Conservation (phyloP, 23 tunicate species). For the Trididemnum nubilum region DNA sequence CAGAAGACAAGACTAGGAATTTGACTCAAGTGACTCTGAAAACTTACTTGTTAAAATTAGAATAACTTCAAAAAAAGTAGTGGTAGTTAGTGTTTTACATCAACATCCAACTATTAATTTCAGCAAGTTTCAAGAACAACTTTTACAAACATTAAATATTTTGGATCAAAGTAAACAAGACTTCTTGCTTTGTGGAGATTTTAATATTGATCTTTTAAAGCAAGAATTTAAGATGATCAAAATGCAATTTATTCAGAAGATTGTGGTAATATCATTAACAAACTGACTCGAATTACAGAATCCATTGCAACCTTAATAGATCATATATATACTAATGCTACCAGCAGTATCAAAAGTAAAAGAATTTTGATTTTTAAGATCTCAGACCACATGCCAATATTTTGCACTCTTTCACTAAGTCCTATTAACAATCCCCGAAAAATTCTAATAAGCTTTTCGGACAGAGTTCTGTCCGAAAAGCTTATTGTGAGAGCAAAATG, state of each 20-base stretch:
- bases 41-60: not conserved
- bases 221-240: not conserved
- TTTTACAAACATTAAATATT: not conserved
- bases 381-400: not conserved
- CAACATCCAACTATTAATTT: not conserved
- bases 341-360: not conserved
- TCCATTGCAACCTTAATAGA: not conserved
- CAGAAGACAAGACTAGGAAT: not conserved
- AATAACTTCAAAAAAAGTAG: not conserved
- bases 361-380: not conserved
- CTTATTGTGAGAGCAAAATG: too few species aligned
- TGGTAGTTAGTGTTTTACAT: not conserved
- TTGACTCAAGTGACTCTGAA: not conserved
- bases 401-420: not conserved
- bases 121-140: not conserved
- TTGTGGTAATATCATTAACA: not conserved
- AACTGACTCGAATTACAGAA: not conserved
- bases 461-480: too few species aligned
- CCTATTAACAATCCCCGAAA: not conserved
- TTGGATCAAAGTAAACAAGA: not conserved
- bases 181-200: not conserved
- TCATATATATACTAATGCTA: not conserved
- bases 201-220: not conserved
- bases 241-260: not conserved
- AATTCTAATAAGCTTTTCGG: not conserved